phyloP scores from a whole-genome alignment of 2,888 invertebrate species.

The Azorinus chamasolen region DNA sequence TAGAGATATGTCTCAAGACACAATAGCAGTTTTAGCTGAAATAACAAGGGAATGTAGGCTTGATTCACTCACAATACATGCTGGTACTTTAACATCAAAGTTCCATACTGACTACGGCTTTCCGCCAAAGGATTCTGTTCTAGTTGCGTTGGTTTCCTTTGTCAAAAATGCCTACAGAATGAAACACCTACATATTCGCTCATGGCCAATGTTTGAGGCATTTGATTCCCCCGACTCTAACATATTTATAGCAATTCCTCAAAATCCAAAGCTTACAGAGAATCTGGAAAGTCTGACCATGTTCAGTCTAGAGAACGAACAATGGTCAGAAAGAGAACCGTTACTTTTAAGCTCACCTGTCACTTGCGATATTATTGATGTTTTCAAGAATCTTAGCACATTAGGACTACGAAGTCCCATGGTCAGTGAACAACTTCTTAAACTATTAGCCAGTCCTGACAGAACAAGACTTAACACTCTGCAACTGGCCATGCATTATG shows the following conservation, averaged over 20 bases:
- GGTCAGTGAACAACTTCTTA: constrained; percentile 72
- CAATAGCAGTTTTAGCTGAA: constrained; percentile 63
- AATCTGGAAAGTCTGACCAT: constrained; percentile 73
- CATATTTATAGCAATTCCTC: constrained; percentile 71
- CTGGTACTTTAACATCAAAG: constrained; percentile 68
- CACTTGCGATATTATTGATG: constrained; percentile 57
- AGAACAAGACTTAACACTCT: constrained; percentile 68
- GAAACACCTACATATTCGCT: constrained; percentile 69
- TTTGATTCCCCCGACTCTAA: constrained; percentile 61
- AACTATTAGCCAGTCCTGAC: constrained; percentile 59
- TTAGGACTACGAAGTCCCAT: constrained; percentile 77
- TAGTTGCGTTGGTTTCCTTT: constrained; percentile 68
- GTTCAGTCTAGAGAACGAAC: constrained; percentile 69
- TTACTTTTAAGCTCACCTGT: constrained; percentile 64
- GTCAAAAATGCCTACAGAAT: constrained; percentile 73
- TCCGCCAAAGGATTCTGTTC: constrained; percentile 57
- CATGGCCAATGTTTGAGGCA: constrained; percentile 78
- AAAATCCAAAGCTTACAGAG: constrained; percentile 71
- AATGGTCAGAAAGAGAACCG: constrained; percentile 77
- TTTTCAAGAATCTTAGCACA: constrained; percentile 68
- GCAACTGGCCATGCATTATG: constrained; percentile 74
- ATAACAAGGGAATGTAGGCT: constrained; percentile 74
- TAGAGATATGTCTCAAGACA: constrained; percentile 60
- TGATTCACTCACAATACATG: constrained; percentile 75
- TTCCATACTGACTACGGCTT: constrained; percentile 55